Base-by-base conservation (phyloP, 2,888 invertebrate genomes). In the Caenorhabditis sinica region DNA sequence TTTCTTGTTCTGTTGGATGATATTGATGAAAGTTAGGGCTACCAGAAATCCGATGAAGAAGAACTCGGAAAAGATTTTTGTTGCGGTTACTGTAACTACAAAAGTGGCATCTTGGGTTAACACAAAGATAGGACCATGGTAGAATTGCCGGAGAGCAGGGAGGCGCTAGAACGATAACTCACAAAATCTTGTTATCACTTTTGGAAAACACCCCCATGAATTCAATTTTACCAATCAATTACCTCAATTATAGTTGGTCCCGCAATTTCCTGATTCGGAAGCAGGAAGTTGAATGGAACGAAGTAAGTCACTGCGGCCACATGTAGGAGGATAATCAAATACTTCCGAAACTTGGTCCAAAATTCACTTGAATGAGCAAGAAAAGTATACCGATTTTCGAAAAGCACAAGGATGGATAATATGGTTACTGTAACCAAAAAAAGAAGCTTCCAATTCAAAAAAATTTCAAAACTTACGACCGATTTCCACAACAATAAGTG, bases 221-320 rank as follows among this genome's bases (percentile, higher is more conserved):
- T n/a, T 4, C 2, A 30, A 11, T 13, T 11, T 51, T 3, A 25
- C 13, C 11, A 0, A 25, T 8, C 11, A 0, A 8, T 28, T 36
- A 69, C 69, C 56, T 69, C 25, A 56, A 56, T 40, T 9, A 75
- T 15, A 0, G 11, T 17, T 17, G 56, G 23, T 1, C 20, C 58
- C 1, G 75, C 75, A 28, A 58, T 23, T n/a, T 23, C 13, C 25
- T 75, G 75, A 2, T 75, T 45, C 15, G 75, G 75, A 9, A 75
- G 36, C 51, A 63, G 15, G 28, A 51, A 49, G 3, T 45, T 20
- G 33, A 73, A 73, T 5, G 73, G 73, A 4, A 73, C 23, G 28
- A 73, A 40, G 36, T 73, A 73, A 17, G 51, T 51, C 0, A 53
- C 11, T 0, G 73, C 73, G n/a, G n/a, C 20, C 40, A 63, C 49